Percentiles rank a stretch among this genome's conserved stretches.
Conservation (phyloP, 1,140 invertebrate genomes). For the Coenobita brevimanus region DNA sequence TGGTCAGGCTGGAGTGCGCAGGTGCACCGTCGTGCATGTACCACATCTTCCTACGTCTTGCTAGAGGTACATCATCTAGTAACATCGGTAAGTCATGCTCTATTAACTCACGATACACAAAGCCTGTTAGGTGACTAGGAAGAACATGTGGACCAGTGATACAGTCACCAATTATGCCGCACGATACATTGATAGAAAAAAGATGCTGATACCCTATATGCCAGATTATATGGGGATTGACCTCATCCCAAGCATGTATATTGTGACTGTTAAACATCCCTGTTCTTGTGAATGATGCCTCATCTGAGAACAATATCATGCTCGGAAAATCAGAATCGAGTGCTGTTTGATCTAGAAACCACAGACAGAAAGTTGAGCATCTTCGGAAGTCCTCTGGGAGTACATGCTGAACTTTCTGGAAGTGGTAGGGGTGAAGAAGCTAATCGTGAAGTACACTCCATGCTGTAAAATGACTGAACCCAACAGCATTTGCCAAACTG, state of each 20-base stretch:
- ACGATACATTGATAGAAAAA: slow-evolving; percentile 17
- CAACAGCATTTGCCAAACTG: slow-evolving; percentile 8
- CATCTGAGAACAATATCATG: slow-evolving; percentile 44
- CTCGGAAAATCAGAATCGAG: slow-evolving; percentile 10
- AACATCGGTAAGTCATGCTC: background rate
- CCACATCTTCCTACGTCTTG: slow-evolving; percentile 43
- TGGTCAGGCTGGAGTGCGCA: slow-evolving; percentile 32
- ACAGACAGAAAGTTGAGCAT: slow-evolving; percentile 23
- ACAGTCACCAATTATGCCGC: slow-evolving; percentile 33
- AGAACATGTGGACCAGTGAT: slow-evolving; percentile 35
- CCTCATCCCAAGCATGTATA: slow-evolving; percentile 41
- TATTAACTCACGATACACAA: slow-evolving; percentile 18
- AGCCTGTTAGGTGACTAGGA: slow-evolving; percentile 30
- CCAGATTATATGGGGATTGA: slow-evolving; percentile 50
- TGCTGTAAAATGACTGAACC: slow-evolving; percentile 11
- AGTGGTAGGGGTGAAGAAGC: slow-evolving; percentile 1
- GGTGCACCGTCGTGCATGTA: slow-evolving; percentile 10
- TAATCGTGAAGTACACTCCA: slow-evolving; percentile 9
- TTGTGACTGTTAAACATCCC: slow-evolving; percentile 60
- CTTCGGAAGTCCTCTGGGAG: slow-evolving; percentile 25
- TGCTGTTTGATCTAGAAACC: slow-evolving; percentile 32
- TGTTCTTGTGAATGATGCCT: slow-evolving; percentile 33
- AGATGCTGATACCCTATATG: slow-evolving; percentile 21
- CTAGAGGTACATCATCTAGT: slow-evolving; percentile 41
- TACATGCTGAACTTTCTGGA: slow-evolving; percentile 59